Base-by-base conservation (phyloP, 1,140 invertebrate genomes). In the Megalonaias nervosa region DNA sequence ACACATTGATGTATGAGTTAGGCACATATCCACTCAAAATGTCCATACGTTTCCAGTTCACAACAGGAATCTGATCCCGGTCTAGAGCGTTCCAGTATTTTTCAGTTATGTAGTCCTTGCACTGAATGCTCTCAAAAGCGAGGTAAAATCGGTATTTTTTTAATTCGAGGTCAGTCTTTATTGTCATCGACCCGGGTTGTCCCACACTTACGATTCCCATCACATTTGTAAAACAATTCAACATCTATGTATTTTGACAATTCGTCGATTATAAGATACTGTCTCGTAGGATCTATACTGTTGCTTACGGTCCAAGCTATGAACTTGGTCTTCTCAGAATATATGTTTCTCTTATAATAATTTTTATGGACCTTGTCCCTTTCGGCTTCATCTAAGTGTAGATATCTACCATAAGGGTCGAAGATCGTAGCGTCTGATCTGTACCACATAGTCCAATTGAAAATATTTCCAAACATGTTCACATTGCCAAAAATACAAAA, bases 81-180 rank as follows among this genome's bases (percentile, higher is more conserved):
- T 72, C 23, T 26, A 89, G 67, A 16, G 87, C 81, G 15, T 79
- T 75, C 84, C 87, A 91, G 71, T 89, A 89, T 80, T 91, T 91
- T 82, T 91, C 90, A 12, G 88, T 89, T 21, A 90, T 83, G 77
- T 91, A 91, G 78, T 89, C 88, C 67, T 79, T 82, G 71, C 90
- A 91, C 71, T 89, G 86, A 65, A 84, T 85, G 81, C 91, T 91
- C 81, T 91, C 90, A 75, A 91, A 89, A 14, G 89, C 81, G 55
- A 90, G 68, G 70, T 86, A 99, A 91, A 99, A 99, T 89, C 99
- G 99, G 92, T 99, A 99, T 70, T 97, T 70, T 48, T 75, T 77
- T 17, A 83, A 48, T 13, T 79, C 74, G n/a, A 83, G 76, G 31
- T 72, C 74, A 85, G 55, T 79, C 79, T 15, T 75, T 81, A 56